Evolutionary conservation across 2,888 invertebrate species (phyloP), one percentile per base, ranked within the genome.

Genomic region (Lasioglossum vierecki): DNA sequence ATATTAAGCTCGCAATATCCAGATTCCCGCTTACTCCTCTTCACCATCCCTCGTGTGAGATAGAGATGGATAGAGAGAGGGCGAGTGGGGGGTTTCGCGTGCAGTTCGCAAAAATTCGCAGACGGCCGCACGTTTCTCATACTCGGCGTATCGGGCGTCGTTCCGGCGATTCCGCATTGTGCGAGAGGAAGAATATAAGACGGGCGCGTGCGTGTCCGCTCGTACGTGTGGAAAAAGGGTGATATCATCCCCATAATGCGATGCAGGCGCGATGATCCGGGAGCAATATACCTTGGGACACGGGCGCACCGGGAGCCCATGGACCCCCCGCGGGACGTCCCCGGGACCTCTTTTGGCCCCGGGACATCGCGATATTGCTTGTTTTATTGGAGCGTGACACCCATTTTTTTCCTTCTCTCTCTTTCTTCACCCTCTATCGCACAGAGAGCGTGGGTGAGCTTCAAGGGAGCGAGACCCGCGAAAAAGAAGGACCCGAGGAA

Each of bases 351-450:
- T 93, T 92, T 94, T 93, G 90, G 93, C 93, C 93, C 91, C 92
- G 88, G 93, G 93, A 92, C 89, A 93, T 89, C 91, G 89, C 93
- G 93, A 94, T 94, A 94, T 95, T 94, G 94, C 91, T 94, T 94
- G 94, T 94, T 94, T 94, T 94, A 93, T 94, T 94, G 92, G 92
- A 92, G 93, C 94, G 93, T 94, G 94, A 94, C 93, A 93, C 89
- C 90, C 93, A 92, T 93, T 92, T 93, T 93, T 93, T 90, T 0
- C 53, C 8, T 8, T 53, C 22, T 53, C 53, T 22, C 8, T 53
- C 53, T 53, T 2, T 89, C 74, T 30, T 26, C 49, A 77, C 75
- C 26, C 39, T 73, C 41, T 35, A 41, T 41, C 39, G 35, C 53
- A 30, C 39, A 3, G 68, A 5, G 80, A 76, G 49, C 79, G 86